A percentile compares a stretch with the other conserved stretches of the same genome.
phyloP scores from a whole-genome alignment of 2,113 vertebrate genomes.

The Clarias magur region DNA sequence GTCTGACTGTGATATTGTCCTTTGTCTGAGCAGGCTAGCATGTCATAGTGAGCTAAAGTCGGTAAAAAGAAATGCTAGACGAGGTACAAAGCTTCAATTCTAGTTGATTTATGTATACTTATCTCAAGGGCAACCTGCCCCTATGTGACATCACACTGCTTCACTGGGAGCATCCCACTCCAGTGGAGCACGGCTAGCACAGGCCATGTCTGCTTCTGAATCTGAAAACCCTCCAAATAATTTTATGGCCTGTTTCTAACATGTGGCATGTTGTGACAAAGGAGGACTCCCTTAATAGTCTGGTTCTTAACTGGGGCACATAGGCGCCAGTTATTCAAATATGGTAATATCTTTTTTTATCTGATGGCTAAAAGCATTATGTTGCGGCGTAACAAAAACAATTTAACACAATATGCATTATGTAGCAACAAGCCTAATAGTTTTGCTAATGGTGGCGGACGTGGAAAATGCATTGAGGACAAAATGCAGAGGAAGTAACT shows the following conservation, averaged over 20 bases:
- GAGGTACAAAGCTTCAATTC: neutral
- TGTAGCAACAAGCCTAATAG: neutral
- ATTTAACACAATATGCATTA: neutral
- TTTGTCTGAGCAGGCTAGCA: neutral
- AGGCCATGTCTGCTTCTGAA: neutral
- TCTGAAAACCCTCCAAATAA: neutral
- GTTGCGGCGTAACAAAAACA: neutral
- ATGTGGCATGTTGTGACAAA: no score
- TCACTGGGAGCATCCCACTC: neutral
- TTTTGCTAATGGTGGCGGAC: neutral
- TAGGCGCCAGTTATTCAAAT: no score
- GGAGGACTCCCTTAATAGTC: no score
- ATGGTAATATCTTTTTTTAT: no score
- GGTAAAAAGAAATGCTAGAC: neutral
- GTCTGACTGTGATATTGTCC: neutral
- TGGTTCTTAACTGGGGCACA: no score
- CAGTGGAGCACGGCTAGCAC: neutral
- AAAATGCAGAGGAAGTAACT: neutral
- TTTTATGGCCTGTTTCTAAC: neutral
- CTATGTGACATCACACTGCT: neutral
- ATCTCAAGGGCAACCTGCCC: neutral
- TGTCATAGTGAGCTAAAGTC: neutral
- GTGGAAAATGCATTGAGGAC: neutral
- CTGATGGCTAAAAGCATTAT: no score
- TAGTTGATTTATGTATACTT: neutral